phyloP scores from a whole-genome alignment of 2,797 vertebrate genomes.

The Aldrovandia affinis region DNA sequence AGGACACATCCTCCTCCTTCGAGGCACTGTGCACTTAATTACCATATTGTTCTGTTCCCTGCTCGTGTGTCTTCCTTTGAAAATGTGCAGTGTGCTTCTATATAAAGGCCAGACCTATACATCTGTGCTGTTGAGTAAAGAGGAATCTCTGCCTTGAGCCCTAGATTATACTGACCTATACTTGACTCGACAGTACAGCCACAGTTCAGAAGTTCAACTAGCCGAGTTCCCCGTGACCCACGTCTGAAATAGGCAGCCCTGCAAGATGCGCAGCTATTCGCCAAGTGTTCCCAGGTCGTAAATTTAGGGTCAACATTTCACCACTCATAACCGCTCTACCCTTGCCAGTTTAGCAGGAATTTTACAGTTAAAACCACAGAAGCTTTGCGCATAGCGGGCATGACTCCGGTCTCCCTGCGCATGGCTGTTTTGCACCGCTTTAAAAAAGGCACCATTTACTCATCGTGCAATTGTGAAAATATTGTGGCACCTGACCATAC shows the following conservation, averaged over 20 bases:
- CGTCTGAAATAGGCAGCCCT: conserved; percentile 44
- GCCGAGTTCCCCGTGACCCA: conserved; percentile 44
- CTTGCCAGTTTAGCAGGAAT: conserved; percentile 56
- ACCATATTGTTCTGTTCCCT: not conserved
- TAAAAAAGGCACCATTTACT: not conserved
- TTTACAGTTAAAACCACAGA: conserved; percentile 60
- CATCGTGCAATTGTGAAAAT: not conserved
- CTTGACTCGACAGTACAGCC: conserved; percentile 59
- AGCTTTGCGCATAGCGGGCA: conserved; percentile 58
- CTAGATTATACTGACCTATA: conserved; percentile 66
- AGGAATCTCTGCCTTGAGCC: conserved; percentile 58
- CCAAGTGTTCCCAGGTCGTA: conserved; percentile 55
- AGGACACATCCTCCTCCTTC: not conserved
- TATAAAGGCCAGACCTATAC: conserved; percentile 55
- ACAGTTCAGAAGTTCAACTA: conserved; percentile 62
- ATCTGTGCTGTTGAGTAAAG: conserved; percentile 57
- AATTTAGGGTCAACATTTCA: conserved; percentile 62
- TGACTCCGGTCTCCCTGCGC: conserved; percentile 47
- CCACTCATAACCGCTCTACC: conserved; percentile 50
- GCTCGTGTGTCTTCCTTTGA: conserved; percentile 28
- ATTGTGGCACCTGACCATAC: not conserved
- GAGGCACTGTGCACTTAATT: not conserved
- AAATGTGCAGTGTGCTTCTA: conserved; percentile 24
- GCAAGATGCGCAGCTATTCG: conserved; percentile 27
- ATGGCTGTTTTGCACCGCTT: not conserved